Conservation (phyloP, 92 coral and sea anemone genomes). For the Porites divaricata region DNA sequence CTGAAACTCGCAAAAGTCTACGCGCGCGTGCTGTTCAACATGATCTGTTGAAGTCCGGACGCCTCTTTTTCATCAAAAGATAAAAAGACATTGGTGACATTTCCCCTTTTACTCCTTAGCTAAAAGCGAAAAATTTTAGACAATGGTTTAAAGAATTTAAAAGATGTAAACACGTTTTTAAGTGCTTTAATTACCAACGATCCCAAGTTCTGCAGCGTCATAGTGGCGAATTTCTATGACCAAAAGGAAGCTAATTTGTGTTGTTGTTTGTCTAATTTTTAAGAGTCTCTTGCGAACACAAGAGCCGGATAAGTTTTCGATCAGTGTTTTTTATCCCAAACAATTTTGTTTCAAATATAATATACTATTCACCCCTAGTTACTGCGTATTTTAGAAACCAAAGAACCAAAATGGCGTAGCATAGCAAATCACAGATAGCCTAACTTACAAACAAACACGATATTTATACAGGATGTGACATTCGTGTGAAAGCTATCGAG, state of each 20-base stretch:
- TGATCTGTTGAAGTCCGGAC: neutral
- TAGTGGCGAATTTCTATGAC: neutral
- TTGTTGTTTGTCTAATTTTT: neutral
- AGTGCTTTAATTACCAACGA: no score
- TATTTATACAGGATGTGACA: no score
- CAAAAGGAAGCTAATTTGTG: neutral
- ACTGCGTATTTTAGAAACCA: no score
- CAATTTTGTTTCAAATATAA: neutral
- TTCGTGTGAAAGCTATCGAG: no score
- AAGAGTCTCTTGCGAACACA: neutral
- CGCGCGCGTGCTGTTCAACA: neutral
- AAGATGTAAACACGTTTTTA: neutral
- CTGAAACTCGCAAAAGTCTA: neutral
- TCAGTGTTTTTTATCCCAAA: slow-evolving; percentile 4
- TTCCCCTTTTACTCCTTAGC: neutral
- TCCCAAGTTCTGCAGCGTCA: neutral
- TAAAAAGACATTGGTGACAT: neutral
- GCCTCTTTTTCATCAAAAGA: neutral
- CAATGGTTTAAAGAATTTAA: neutral
- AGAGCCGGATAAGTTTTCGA: neutral
- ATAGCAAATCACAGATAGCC: no score
- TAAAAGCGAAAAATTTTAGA: neutral
- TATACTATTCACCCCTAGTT: neutral
- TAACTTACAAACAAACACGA: no score
- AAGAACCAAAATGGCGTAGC: no score